Evolutionary conservation across 2,797 vertebrate genomes (phyloP).

Genomic region (Sphenodon punctatus): DNA sequence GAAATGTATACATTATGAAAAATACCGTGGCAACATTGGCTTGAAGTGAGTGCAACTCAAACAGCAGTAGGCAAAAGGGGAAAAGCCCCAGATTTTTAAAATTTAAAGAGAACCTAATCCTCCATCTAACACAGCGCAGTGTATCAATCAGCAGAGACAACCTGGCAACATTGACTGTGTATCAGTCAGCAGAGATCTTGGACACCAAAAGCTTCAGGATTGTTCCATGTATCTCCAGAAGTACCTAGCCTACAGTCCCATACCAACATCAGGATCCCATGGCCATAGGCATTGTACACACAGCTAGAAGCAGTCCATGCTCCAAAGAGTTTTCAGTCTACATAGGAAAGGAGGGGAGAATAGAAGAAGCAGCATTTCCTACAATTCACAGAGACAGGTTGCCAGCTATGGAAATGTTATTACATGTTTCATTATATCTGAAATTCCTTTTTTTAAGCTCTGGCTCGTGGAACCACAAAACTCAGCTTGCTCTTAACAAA

Average conservation of each 20-base stretch:
- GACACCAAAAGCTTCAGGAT: no score
- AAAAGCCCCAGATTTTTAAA: no score
- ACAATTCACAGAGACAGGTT: no score
- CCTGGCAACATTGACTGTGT: rapidly evolving
- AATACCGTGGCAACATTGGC: not conserved
- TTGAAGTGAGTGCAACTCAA: conserved; percentile 23
- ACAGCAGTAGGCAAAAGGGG: not conserved
- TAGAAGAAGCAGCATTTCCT: no score
- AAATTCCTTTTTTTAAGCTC: no score
- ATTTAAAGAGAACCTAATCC: not conserved
- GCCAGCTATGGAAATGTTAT: no score
- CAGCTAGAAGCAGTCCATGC: not conserved
- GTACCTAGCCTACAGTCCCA: not conserved
- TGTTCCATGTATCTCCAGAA: no score
- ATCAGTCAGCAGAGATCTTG: no score
- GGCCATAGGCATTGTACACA: rapidly evolving
- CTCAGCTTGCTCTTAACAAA: no score
- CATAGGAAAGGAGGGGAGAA: not conserved
- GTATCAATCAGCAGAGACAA: rapidly evolving
- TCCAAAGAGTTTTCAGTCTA: not conserved
- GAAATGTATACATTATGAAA: conserved; percentile 51
- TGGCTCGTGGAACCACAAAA: no score
- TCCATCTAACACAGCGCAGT: not conserved
- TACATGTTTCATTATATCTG: no score
- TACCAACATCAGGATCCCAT: not conserved